Evolutionary conservation across 2,888 invertebrate species (phyloP).

Genomic region (Pammene aurita): DNA sequence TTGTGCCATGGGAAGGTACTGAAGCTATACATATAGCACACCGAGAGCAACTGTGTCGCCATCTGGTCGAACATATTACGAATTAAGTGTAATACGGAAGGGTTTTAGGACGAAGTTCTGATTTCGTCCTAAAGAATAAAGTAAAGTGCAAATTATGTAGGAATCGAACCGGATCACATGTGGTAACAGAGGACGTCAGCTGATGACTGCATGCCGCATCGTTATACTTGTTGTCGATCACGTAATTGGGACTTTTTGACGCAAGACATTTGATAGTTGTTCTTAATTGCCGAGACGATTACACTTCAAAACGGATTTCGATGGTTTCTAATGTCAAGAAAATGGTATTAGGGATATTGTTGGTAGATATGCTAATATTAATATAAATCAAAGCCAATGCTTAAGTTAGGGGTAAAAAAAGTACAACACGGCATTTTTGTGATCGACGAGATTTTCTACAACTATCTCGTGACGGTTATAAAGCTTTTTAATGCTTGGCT

Average conservation of each 20-base stretch:
- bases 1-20: constrained; percentile 20
- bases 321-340: constrained; percentile 8
- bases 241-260: constrained; percentile 23
- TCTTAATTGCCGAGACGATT: constrained; percentile 12
- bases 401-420: constrained; percentile 13
- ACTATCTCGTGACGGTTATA: not conserved
- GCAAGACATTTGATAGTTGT: constrained; percentile 21
- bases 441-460: not conserved
- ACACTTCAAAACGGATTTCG: constrained; percentile 5
- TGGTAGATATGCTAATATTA: constrained; percentile 13
- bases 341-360: not conserved
- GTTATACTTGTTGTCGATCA: not conserved
- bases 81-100: not conserved
- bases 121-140: not conserved
- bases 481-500: not conserved
- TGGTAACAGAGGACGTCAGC: not conserved
- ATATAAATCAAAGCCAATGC: constrained; percentile 20
- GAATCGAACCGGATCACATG: not conserved
- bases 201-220: constrained; percentile 15
- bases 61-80: not conserved
- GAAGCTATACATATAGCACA: not conserved
- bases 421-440: constrained; percentile 5
- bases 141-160: not conserved
- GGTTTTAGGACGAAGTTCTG: no score
- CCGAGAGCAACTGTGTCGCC: not conserved